Evolutionary conservation across 2,888 invertebrate species (phyloP).

Genomic region (Balanococcus diminutus): DNA sequence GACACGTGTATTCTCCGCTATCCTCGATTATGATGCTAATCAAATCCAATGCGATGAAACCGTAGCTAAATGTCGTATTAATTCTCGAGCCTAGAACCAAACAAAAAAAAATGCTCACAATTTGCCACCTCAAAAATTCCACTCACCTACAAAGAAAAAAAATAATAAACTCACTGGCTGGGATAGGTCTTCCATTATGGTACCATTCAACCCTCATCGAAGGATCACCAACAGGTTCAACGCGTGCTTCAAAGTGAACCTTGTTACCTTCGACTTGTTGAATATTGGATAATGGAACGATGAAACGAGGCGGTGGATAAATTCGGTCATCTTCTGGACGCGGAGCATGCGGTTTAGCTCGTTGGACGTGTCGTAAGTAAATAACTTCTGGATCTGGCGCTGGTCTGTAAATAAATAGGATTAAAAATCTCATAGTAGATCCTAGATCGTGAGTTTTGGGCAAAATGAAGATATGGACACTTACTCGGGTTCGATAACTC

Average conservation of each 20-base stretch:
- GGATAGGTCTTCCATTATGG: constrained; percentile 86
- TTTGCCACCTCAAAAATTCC: too few relatives aligned
- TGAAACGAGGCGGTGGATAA: constrained; percentile 90
- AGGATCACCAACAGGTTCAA: constrained; percentile 96
- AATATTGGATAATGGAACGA: constrained; percentile 82
- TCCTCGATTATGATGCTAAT: constrained; percentile 85
- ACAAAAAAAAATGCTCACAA: neutral
- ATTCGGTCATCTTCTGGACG: constrained; percentile 84
- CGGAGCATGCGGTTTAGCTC: constrained; percentile 80
- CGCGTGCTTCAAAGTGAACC: constrained; percentile 95
- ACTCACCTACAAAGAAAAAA: too few relatives aligned
- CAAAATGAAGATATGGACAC: constrained; percentile 60
- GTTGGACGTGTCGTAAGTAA: constrained; percentile 89
- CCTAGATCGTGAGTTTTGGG: neutral
- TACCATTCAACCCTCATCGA: constrained; percentile 97
- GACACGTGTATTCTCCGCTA: constrained; percentile 88
- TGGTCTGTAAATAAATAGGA: constrained; percentile 67
- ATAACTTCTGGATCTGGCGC: constrained; percentile 92
- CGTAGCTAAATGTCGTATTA: constrained; percentile 94
- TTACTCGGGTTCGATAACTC: constrained; percentile 94
- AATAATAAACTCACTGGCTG: constrained; percentile 86
- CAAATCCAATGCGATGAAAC: constrained; percentile 93
- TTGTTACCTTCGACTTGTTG: constrained; percentile 85
- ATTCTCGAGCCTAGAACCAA: constrained; percentile 85
- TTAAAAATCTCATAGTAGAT: neutral